These are phyloP conservation scores for Tanypteryx hageni DNA, from an alignment of 2,888 invertebrate genomes.

Conservation along the genomic window DNA sequence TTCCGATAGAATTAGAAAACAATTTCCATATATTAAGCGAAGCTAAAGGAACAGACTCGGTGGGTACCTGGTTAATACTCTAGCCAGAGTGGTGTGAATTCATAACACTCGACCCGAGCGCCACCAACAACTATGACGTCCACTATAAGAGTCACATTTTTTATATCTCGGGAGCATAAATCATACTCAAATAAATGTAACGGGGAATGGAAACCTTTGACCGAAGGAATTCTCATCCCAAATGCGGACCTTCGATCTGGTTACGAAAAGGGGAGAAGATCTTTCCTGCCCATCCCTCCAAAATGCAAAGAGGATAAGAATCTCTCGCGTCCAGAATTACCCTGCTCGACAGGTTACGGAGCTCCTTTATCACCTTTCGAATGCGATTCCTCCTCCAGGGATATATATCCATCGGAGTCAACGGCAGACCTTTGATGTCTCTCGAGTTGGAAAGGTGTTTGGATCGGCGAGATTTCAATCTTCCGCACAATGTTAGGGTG, in stretches of 20 bases:
- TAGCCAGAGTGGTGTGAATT: too few relatives aligned
- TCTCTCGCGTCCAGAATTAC: constrained; percentile 43
- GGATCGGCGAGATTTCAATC: constrained; percentile 21
- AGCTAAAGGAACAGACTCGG: too few relatives aligned
- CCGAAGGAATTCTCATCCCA: background rate
- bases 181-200: background rate
- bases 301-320: background rate
- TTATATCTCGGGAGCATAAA: background rate
- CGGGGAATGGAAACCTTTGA: background rate
- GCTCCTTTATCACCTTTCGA: constrained; percentile 22
- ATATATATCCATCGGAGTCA: background rate
- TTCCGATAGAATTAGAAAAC: too few relatives aligned
- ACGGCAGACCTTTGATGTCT: constrained; percentile 11
- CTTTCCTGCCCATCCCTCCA: background rate
- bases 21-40: too few relatives aligned
- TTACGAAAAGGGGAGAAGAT: background rate
- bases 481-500: background rate
- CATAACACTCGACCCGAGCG: too few relatives aligned
- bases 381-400: background rate
- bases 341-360: constrained; percentile 32
- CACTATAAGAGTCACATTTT: too few relatives aligned
- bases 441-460: background rate
- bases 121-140: too few relatives aligned
- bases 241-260: background rate
- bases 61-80: too few relatives aligned